Conservation (phyloP, 2,888 invertebrate genomes). For the Meganola albula region DNA sequence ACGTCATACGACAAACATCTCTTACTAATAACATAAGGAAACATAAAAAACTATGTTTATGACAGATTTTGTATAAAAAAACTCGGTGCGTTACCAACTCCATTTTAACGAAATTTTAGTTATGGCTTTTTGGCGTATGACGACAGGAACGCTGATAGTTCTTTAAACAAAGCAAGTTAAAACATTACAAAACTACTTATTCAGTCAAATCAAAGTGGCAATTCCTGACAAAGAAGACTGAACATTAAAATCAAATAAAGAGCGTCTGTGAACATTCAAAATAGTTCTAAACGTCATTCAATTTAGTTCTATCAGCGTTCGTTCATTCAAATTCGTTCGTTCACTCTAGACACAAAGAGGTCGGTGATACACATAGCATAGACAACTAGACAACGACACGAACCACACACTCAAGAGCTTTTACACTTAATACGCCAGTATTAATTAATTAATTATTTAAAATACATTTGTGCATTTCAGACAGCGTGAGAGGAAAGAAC, state of each 20-base stretch:
- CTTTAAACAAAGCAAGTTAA: slow-evolving; percentile 5
- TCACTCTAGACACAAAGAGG: slow-evolving; percentile 13
- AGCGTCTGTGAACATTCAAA: slow-evolving; percentile 7
- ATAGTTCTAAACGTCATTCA: slow-evolving; percentile 12
- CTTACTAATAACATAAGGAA: no score
- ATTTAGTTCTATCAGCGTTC: slow-evolving; percentile 11
- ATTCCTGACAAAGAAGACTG: neutral
- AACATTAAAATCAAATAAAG: neutral
- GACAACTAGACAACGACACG: slow-evolving; percentile 72
- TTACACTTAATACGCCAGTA: slow-evolving; percentile 47
- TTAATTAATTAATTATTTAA: slow-evolving; percentile 28
- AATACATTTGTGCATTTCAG: slow-evolving; percentile 19
- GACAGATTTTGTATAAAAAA: no score
- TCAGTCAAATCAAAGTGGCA: neutral
- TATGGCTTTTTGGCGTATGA: no score
- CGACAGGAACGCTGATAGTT: slow-evolving; percentile 9
- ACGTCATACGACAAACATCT: no score
- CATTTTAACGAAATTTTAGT: no score
- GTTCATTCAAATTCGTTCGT: no score
- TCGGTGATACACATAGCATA: slow-evolving; percentile 32
- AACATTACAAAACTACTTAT: neutral
- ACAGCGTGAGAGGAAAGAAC: slow-evolving; percentile 54
- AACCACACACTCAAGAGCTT: slow-evolving; percentile 69
- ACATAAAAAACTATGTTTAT: no score
- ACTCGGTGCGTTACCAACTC: no score